Evolutionary conservation across 2,113 vertebrate genomes (phyloP).

Genomic region (Aepyceros melampus): DNA sequence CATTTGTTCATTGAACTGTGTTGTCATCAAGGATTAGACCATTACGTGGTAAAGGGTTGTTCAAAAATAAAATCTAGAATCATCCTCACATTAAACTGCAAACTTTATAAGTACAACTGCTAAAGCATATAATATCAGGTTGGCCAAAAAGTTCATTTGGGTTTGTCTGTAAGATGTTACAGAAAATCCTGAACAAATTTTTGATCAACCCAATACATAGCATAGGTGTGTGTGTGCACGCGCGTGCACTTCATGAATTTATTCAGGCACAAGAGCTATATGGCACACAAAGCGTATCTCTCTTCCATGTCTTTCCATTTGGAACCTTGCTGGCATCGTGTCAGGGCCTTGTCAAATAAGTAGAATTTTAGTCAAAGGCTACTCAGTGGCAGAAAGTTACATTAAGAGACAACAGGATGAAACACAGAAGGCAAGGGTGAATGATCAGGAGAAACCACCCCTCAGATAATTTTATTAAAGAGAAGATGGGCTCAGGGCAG

Average conservation of each 20-base stretch:
- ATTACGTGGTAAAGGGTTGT: not conserved
- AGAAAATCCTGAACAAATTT: not conserved
- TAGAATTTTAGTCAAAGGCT: not conserved
- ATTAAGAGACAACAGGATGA: not conserved
- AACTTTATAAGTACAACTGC: not conserved
- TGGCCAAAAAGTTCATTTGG: not conserved
- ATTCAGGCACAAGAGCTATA: not conserved
- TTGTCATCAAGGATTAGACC: not conserved
- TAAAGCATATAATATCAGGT: not conserved
- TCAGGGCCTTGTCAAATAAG: not conserved
- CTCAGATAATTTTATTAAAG: not conserved
- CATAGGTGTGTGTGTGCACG: too few species aligned
- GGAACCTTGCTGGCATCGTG: not conserved
- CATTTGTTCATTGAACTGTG: not conserved
- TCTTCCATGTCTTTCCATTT: not conserved
- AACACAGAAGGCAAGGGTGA: not conserved
- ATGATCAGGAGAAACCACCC: not conserved
- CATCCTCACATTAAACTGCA: not conserved
- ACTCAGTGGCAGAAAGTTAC: not conserved
- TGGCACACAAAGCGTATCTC: not conserved
- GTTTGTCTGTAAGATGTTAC: not conserved
- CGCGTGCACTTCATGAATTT: accelerated
- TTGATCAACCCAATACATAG: not conserved
- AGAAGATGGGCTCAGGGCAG: accelerated
- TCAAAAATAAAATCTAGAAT: constrained; percentile 9